These are phyloP conservation scores for Parnassius smintheus DNA, from an alignment of 2,888 invertebrate genomes.

Conservation along the genomic window DNA sequence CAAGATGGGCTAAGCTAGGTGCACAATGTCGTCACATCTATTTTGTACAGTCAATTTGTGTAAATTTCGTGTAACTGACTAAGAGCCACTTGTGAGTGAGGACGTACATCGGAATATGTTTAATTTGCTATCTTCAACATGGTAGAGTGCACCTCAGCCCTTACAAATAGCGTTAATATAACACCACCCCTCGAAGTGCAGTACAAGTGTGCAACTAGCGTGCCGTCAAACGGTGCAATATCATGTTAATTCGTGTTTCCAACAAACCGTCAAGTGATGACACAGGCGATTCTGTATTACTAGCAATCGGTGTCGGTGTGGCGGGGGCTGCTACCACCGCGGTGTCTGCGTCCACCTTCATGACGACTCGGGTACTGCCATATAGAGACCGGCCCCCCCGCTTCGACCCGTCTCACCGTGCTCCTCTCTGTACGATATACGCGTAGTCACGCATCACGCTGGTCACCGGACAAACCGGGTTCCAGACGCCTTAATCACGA, in stretches of 20 bases:
- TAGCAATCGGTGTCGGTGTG: constrained; percentile 55
- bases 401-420: constrained; percentile 38
- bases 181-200: not conserved
- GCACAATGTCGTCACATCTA: not conserved
- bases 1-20: not conserved
- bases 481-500: not conserved
- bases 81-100: too few species aligned
- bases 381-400: constrained; percentile 17
- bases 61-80: not conserved
- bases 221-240: not conserved
- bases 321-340: constrained; percentile 57
- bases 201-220: not conserved
- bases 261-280: constrained; percentile 76
- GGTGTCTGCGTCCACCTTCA: constrained; percentile 53
- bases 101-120: too few species aligned
- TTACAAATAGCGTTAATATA: not conserved
- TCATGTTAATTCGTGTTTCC: constrained; percentile 13
- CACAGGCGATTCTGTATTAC: constrained; percentile 72
- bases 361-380: constrained; percentile 33
- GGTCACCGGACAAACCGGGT: not conserved
- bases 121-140: too few species aligned
- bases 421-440: constrained; percentile 67
- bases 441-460: constrained; percentile 27
- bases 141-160: not conserved
- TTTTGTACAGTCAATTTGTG: not conserved